A percentile compares a stretch with the other conserved stretches of the same genome.
These are phyloP conservation scores for Amazona ochrocephala DNA, from an alignment of 2,797 vertebrate species.

Conservation along the genomic window DNA sequence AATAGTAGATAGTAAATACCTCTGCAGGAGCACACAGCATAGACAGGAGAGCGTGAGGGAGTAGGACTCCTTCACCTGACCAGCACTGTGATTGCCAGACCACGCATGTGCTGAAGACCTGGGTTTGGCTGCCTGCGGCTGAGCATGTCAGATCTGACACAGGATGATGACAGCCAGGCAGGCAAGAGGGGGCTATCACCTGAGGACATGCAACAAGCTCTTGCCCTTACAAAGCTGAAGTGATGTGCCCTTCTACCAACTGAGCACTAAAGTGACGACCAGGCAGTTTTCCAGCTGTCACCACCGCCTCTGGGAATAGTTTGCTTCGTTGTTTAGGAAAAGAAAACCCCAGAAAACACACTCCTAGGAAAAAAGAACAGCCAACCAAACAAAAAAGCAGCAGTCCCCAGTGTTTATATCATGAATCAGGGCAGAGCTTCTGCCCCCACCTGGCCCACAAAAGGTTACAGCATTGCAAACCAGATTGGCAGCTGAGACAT, in stretches of 20 bases:
- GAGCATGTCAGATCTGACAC: accelerated
- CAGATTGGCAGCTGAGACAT: neutral
- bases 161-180: neutral
- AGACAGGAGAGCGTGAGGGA: neutral
- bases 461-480: neutral
- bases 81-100: neutral
- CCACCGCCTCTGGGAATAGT: neutral
- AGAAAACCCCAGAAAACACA: neutral
- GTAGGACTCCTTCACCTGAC: neutral
- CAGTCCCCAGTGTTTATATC: neutral
- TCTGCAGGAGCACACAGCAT: accelerated
- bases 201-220: neutral
- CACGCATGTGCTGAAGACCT: accelerated
- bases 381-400: accelerated
- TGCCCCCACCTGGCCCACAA: neutral
- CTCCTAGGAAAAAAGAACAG: accelerated
- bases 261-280: neutral
- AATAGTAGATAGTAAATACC: neutral
- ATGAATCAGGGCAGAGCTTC: neutral
- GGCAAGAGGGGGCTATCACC: neutral
- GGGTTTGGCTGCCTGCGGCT: neutral
- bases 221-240: neutral
- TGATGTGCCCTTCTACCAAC: neutral
- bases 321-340: neutral
- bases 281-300: neutral